Percentiles rank a stretch among this genome's conserved stretches.
These are phyloP conservation scores for Entosphenus tridentatus DNA, from an alignment of 2,113 vertebrate species.

Conservation along the genomic window DNA sequence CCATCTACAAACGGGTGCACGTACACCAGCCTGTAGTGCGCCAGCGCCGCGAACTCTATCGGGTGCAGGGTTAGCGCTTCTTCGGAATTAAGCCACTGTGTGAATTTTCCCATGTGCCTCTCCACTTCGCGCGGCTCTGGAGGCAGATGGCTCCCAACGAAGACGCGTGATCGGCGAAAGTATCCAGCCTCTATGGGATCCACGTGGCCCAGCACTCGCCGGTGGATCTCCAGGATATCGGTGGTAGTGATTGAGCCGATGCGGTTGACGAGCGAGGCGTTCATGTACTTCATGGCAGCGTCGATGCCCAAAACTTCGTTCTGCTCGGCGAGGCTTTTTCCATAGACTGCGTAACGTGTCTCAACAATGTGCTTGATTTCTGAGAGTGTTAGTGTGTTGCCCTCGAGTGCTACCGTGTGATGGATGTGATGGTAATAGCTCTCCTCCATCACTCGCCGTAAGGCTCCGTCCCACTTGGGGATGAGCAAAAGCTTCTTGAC, in stretches of 20 bases:
- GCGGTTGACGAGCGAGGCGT: constrained; percentile 49
- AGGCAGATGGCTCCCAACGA: constrained; percentile 79
- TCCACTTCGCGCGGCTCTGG: constrained; percentile 59
- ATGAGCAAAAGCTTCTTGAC: constrained; percentile 66
- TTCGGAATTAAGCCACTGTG: constrained; percentile 82
- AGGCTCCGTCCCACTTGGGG: constrained; percentile 64
- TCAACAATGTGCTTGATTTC: constrained; percentile 91
- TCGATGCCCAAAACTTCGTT: constrained; percentile 87
- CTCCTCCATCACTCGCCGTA: constrained; percentile 76
- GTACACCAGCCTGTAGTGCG: constrained; percentile 88
- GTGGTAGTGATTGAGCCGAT: constrained; percentile 33
- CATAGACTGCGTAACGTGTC: constrained; percentile 66
- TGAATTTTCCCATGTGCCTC: constrained; percentile 61
- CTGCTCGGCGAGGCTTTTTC: constrained; percentile 77
- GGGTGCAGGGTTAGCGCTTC: constrained; percentile 67
- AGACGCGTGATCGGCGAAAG: constrained; percentile 42
- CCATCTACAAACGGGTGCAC: constrained; percentile 82
- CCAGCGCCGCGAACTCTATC: constrained; percentile 62
- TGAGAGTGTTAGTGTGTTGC: constrained; percentile 70
- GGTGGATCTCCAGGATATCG: constrained; percentile 64
- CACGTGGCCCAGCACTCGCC: constrained; percentile 63
- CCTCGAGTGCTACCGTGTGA: constrained; percentile 90
- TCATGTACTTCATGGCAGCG: constrained; percentile 68
- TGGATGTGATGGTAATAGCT: constrained; percentile 97
- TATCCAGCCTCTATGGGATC: constrained; percentile 70